Evolutionary conservation across 2,888 invertebrate species (phyloP), one percentile per base, ranked within the genome.

Genomic region (Leucophora obtusa): DNA sequence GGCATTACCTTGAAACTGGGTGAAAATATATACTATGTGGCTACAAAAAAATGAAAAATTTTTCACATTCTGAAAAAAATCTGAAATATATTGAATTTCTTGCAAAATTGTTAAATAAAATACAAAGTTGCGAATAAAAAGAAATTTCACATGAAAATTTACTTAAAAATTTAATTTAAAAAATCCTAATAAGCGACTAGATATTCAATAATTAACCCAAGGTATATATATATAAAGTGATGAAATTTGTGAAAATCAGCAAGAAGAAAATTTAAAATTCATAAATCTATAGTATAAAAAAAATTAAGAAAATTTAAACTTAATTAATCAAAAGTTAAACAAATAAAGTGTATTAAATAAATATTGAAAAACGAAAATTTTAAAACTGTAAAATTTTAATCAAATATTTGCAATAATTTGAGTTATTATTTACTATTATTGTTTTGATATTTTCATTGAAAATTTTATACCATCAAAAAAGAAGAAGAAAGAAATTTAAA

Each of bases 1-100:
- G 83, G 71, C 69, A 78, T 84, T 83, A 83, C 84, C 84, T 83
- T 84, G 83, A 83, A 84, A 83, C 82, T 83, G 82, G 84, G 82
- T 82, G 83, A 83, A 83, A 82, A 82, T 74, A 82, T 80, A 82
- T 83, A 82, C 79, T 80, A 82, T 80, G 80, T 82, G 79, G 72
- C 71, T 73, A 74, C 51, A 74, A 69, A 81, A 74, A 77, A 71
- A 60, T 70, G 70, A 69, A 68, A 54, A 68, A 68, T 38, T 58
- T 50, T 72, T 78, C 43, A 62, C 70, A 71, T 63, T 69, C 54
- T 15, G 28, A 69, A 58, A 70, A 73, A 66, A 54, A 71, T 56
- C 51, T 58, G 1, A 72, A 73, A 66, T 66, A 75, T 71, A 71
- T 60, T 53, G 56, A 71, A 58, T 62, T 71, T 33, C 17, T 35